A percentile compares a stretch with the other conserved stretches of the same genome.
Conservation (phyloP, 1,140 invertebrate species). For the Bilobella aurantiaca region DNA sequence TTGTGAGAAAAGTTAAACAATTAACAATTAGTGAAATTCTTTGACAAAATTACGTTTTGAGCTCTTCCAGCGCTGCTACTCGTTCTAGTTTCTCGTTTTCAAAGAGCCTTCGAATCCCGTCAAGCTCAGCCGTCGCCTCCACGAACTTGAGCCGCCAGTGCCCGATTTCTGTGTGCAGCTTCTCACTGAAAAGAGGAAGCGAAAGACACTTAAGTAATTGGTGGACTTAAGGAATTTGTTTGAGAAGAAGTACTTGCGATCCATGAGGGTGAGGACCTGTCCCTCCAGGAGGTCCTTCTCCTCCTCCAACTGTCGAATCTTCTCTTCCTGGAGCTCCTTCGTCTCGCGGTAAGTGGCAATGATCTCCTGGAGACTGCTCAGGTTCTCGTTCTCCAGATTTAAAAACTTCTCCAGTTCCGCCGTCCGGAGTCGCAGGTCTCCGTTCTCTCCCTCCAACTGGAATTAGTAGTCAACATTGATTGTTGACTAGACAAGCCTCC, state of each 20-base stretch:
- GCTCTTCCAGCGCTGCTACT: slow-evolving; percentile 20
- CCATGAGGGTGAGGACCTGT: slow-evolving; percentile 11
- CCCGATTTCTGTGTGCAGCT: slow-evolving; percentile 19
- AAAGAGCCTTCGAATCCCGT: slow-evolving; percentile 21
- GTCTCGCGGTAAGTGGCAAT: slow-evolving; percentile 19
- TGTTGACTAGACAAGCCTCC: not conserved
- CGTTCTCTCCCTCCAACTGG: slow-evolving; percentile 26
- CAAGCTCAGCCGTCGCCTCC: slow-evolving; percentile 25
- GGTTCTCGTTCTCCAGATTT: not conserved
- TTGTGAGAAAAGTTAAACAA: too few species aligned
- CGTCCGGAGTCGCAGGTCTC: slow-evolving; percentile 15
- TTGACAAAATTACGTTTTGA: slow-evolving; percentile 14
- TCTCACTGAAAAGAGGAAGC: slow-evolving; percentile 23
- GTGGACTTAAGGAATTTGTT: not conserved
- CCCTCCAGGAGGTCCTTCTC: slow-evolving; percentile 20
- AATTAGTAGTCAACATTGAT: not conserved
- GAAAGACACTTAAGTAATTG: not conserved
- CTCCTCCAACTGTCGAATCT: not conserved
- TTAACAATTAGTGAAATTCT: too few species aligned
- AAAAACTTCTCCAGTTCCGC: slow-evolving; percentile 10
- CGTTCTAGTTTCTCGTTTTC: slow-evolving; percentile 23
- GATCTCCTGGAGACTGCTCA: slow-evolving; percentile 18
- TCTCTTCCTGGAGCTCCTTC: slow-evolving; percentile 15
- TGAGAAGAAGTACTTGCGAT: slow-evolving; percentile 20
- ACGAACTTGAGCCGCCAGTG: slow-evolving; percentile 21